Percentiles rank a stretch among this genome's conserved stretches.
Evolutionary conservation across 1,140 invertebrate genomes (phyloP).

Genomic region (Tribolium castaneum): DNA sequence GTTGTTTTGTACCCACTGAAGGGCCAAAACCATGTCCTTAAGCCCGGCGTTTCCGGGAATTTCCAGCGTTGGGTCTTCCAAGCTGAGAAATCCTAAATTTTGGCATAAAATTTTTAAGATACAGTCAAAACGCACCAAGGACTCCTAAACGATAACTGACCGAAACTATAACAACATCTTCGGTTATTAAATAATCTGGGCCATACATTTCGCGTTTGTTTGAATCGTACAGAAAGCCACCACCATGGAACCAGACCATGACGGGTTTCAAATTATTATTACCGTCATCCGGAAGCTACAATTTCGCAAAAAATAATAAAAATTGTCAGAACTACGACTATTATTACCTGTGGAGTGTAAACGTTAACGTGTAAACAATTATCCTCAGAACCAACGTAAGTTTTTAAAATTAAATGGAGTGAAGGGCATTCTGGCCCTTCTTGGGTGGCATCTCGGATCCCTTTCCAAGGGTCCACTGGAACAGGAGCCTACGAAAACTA

Average conservation of each 20-base stretch:
- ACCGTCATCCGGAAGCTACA: background rate
- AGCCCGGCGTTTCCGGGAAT: conserved; percentile 72
- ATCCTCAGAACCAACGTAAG: conserved; percentile 68
- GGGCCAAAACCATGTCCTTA: conserved; percentile 69
- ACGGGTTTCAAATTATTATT: conserved; percentile 1
- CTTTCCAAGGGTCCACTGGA: conserved; percentile 64
- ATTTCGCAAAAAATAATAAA: background rate
- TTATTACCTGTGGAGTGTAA: conserved; percentile 68
- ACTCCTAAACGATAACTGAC: conserved; percentile 75
- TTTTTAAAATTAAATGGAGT: background rate
- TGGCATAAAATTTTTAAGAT: background rate
- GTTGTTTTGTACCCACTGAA: conserved; percentile 70
- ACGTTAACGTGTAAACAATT: conserved; percentile 83
- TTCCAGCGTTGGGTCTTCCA: conserved; percentile 61
- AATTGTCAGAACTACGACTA: background rate
- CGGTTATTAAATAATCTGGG: conserved; percentile 73
- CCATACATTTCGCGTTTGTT: conserved; percentile 65
- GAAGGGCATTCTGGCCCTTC: conserved; percentile 47
- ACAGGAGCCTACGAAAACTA: conserved; percentile 47
- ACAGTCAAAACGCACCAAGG: conserved; percentile 23
- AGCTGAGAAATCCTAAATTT: conserved; percentile 48
- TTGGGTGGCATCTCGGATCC: conserved; percentile 65
- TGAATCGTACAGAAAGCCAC: conserved; percentile 65
- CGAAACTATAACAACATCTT: conserved; percentile 75
- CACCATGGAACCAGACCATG: conserved; percentile 67